Conservation (phyloP, 2,113 vertebrate species). For the Delphinus delphis region DNA sequence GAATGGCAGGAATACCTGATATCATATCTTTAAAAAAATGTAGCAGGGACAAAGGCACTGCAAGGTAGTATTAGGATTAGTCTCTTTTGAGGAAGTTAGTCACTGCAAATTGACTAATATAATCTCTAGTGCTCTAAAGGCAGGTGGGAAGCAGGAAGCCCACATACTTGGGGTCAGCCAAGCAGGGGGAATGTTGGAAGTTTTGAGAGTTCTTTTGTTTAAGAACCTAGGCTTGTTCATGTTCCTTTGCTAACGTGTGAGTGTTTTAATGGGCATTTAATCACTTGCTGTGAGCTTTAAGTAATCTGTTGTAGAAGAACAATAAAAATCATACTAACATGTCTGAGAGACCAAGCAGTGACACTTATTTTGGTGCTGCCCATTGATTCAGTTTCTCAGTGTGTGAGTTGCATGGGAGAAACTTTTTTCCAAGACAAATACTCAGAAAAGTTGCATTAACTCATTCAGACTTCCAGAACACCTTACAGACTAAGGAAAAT, state of each 20-base stretch:
- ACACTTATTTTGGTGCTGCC: slow-evolving; percentile 7
- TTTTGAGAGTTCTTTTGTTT: not conserved
- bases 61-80: not conserved
- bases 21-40: not conserved
- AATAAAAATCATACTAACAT: not conserved
- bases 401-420: not conserved
- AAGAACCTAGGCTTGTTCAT: not conserved
- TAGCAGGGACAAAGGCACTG: not conserved
- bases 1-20: not conserved
- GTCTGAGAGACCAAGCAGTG: slow-evolving; percentile 29
- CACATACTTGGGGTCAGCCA: not conserved
- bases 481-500: not conserved
- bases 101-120: not conserved
- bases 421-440: slow-evolving; percentile 47
- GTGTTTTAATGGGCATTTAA: slow-evolving; percentile 43
- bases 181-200: not conserved
- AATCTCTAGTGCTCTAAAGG: not conserved
- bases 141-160: not conserved
- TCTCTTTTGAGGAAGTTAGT: not conserved
- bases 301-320: slow-evolving; percentile 26
- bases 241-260: not conserved
- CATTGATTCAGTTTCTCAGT: not conserved
- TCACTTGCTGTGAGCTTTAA: slow-evolving; percentile 39
- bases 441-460: not conserved
- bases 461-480: not conserved